Conservation (phyloP, 2,797 vertebrate species). For the Ibycter americanus region DNA sequence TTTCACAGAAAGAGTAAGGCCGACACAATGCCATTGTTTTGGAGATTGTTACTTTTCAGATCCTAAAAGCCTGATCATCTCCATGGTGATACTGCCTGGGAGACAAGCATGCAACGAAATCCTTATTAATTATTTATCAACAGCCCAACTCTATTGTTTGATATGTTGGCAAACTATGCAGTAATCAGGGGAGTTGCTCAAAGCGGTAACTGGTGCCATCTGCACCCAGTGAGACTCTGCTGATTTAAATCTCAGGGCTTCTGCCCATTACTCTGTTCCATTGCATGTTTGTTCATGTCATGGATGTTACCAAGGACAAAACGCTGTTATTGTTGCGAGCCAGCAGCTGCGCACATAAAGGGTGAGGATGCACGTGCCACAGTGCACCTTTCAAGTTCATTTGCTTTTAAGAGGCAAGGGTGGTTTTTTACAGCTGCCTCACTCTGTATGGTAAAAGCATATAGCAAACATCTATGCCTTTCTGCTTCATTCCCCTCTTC, state of each 20-base stretch:
- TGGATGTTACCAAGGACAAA: conserved; percentile 51
- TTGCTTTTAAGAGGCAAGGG: background rate
- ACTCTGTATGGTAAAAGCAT: background rate
- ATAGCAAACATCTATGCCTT: background rate
- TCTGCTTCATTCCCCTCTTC: background rate
- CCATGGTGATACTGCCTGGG: conserved; percentile 7
- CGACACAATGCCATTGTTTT: background rate
- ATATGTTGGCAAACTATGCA: background rate
- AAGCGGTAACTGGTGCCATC: background rate
- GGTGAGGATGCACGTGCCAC: background rate
- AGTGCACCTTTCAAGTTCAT: background rate
- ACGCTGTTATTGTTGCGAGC: background rate
- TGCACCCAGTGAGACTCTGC: background rate
- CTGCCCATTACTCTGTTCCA: background rate
- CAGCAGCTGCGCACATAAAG: conserved; percentile 41
- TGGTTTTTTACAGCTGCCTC: background rate
- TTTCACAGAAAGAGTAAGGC: background rate
- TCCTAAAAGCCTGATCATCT: conserved; percentile 7
- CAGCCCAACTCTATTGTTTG: background rate
- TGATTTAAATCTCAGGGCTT: background rate
- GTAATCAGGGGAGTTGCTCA: background rate
- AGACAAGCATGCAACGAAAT: conserved; percentile 42
- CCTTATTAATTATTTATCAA: conserved; percentile 76
- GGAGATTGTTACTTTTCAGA: background rate
- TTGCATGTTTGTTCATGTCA: background rate